phyloP scores from a whole-genome alignment of 2,797 vertebrate genomes.

The Arnoldichthys spilopterus region DNA sequence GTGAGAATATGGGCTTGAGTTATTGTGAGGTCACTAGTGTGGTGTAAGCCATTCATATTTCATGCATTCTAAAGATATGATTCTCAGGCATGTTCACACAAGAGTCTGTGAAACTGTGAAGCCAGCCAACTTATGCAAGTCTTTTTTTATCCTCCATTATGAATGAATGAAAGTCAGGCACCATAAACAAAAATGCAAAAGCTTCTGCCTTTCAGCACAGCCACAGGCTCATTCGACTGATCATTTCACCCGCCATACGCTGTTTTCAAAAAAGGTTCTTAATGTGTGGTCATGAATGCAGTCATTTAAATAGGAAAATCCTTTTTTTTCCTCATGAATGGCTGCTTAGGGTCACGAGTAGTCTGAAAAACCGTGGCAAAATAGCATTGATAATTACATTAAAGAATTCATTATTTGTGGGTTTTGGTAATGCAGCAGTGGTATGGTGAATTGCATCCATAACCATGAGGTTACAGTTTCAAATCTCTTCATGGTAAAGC shows the following conservation, averaged over 20 bases:
- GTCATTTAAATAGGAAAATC: not conserved
- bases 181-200: conserved; percentile 21
- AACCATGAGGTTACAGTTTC: conserved; percentile 11
- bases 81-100: conserved; percentile 27
- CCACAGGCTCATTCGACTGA: conserved; percentile 36
- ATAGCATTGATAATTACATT: not conserved
- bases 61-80: conserved; percentile 33
- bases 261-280: not conserved
- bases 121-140: conserved; percentile 20
- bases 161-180: not conserved
- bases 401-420: not conserved
- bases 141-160: conserved; percentile 3
- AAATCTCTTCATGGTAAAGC: conserved; percentile 2
- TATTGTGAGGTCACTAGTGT: conserved; percentile 38
- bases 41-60: conserved; percentile 35
- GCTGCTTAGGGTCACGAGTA: not conserved
- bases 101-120: conserved; percentile 43
- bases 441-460: not conserved
- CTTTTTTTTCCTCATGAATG: conserved; percentile 5
- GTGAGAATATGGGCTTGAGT: conserved; percentile 9
- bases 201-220: conserved; percentile 19
- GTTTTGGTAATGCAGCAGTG: not conserved
- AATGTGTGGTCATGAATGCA: not conserved
- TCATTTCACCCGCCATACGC: conserved; percentile 10
- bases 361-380: not conserved